phyloP scores from a whole-genome alignment of 2,113 vertebrate species.

The Diadophis punctatus region DNA sequence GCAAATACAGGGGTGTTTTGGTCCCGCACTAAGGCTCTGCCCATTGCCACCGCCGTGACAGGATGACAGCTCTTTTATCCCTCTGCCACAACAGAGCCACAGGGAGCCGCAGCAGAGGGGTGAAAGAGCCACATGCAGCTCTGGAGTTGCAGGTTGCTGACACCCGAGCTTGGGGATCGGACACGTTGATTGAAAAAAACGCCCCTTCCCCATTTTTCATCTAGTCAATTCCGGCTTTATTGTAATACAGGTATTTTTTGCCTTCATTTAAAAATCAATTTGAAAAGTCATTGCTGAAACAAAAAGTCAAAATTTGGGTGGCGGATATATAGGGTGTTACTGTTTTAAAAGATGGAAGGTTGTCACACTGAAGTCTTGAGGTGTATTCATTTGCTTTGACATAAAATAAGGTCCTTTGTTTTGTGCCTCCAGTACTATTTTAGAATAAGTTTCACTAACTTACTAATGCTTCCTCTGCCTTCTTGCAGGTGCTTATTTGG shows the following conservation, averaged over 20 bases:
- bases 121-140: too few relatives aligned
- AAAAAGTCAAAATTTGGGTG: not conserved
- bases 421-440: not conserved
- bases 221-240: not conserved
- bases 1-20: too few relatives aligned
- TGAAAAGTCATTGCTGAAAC: not conserved
- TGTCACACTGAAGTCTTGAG: not conserved
- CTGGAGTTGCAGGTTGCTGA: too few relatives aligned
- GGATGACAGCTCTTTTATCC: too few relatives aligned
- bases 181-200: not conserved
- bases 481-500: not conserved
- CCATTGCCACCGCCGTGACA: too few relatives aligned
- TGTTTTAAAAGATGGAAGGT: not conserved
- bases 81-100: too few relatives aligned
- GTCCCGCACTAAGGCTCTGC: too few relatives aligned
- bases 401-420: not conserved
- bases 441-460: not conserved
- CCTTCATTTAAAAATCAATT: not conserved
- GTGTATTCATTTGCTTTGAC: not conserved
- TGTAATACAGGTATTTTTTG: not conserved
- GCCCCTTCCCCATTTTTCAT: not conserved
- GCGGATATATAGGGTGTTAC: not conserved
- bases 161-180: not conserved
- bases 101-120: too few relatives aligned
- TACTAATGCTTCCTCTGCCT: not conserved